phyloP scores from a whole-genome alignment of 2,888 invertebrate species.

The Apamea monoglypha region DNA sequence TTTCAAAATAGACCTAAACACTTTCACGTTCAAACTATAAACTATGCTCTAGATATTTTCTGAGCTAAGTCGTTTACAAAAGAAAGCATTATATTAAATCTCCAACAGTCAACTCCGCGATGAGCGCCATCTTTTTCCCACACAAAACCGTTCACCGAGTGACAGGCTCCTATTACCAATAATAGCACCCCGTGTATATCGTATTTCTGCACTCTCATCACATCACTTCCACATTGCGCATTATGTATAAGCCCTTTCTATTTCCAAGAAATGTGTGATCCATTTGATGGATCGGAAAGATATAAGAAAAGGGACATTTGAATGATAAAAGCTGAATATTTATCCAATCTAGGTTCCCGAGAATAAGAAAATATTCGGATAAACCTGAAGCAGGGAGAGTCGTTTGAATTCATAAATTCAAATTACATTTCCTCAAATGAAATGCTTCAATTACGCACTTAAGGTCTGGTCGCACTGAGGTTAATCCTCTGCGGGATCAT shows the following conservation, averaged over 20 bases:
- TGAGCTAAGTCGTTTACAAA: constrained; percentile 7
- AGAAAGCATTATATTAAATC: constrained; percentile 33
- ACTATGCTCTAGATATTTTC: background rate
- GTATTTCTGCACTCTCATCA: constrained; percentile 47
- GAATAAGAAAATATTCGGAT: constrained; percentile 5
- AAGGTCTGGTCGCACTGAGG: background rate
- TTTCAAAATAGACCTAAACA: background rate
- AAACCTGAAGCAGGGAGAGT: background rate
- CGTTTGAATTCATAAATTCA: constrained; percentile 53
- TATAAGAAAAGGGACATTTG: constrained; percentile 27
- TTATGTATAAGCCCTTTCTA: constrained; percentile 29
- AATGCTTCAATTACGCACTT: constrained; percentile 2
- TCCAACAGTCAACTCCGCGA: constrained; percentile 1
- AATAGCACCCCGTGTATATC: constrained; percentile 39
- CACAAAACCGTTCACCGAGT: constrained; percentile 38
- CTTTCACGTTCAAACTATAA: background rate
- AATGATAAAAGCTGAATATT: constrained; percentile 44
- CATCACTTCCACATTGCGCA: constrained; percentile 49
- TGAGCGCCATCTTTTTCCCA: constrained; percentile 40
- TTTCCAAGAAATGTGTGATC: constrained; percentile 23
- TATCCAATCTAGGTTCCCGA: constrained; percentile 4
- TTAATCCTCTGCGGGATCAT: background rate
- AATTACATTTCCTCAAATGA: constrained; percentile 22
- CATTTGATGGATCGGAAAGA: constrained; percentile 38
- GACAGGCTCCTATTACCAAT: constrained; percentile 56